phyloP scores from a whole-genome alignment of 2,888 invertebrate genomes.

The Eupithecia subumbrata region DNA sequence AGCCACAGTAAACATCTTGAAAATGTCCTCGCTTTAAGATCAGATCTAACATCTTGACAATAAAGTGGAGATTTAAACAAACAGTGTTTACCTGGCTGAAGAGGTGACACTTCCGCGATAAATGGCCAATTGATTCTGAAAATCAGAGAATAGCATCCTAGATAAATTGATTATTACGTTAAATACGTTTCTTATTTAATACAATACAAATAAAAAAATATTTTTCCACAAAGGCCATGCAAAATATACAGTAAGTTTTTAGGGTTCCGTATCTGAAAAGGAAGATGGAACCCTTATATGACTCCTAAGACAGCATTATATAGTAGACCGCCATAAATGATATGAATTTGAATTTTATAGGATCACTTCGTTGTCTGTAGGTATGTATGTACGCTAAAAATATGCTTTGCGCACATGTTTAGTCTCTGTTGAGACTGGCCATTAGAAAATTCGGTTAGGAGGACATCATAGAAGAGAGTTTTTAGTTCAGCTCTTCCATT shows the following conservation, averaged over 20 bases:
- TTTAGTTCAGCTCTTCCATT: not conserved
- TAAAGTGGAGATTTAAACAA: conserved; percentile 10
- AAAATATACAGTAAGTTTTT: not conserved
- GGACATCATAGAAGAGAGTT: not conserved
- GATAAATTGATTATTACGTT: not conserved
- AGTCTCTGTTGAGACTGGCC: not conserved
- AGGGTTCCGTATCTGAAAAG: not conserved
- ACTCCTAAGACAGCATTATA: no score
- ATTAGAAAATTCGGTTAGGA: not conserved
- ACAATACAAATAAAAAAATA: no score
- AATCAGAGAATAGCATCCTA: not conserved
- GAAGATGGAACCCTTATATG: not conserved
- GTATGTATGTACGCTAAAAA: not conserved
- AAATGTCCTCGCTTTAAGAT: conserved; percentile 12
- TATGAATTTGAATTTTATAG: no score
- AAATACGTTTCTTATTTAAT: no score
- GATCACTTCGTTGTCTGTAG: not conserved
- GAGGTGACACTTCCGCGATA: not conserved
- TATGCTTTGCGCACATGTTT: not conserved
- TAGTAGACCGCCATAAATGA: no score
- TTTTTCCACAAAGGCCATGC: not conserved
- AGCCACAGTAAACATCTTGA: conserved; percentile 1
- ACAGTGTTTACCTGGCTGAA: not conserved
- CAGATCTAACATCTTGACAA: not conserved
- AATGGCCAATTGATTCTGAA: not conserved